Evolutionary conservation across 1,140 invertebrate species (phyloP).

Genomic region (Drosophila asahinai): DNA sequence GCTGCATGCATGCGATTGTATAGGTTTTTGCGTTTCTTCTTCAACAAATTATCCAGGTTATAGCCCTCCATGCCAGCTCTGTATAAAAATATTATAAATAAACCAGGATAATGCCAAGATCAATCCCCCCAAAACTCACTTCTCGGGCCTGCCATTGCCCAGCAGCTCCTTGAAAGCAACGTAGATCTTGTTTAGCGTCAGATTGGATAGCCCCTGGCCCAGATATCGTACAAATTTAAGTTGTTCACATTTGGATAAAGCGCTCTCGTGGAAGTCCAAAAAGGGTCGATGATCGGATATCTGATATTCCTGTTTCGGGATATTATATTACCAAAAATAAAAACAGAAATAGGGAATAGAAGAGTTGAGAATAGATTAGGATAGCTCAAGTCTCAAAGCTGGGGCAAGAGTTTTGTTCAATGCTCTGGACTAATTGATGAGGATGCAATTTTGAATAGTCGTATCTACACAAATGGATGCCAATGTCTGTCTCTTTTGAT

Average conservation of each 20-base stretch:
- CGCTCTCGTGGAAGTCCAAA: slow-evolving; percentile 85
- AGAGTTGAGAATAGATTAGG: slow-evolving; percentile 18
- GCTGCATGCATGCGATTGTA: slow-evolving; percentile 81
- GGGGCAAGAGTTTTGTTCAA: slow-evolving; percentile 78
- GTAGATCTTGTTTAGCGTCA: slow-evolving; percentile 84
- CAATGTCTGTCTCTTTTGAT: slow-evolving; percentile 55
- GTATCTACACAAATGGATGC: slow-evolving; percentile 41
- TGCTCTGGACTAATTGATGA: slow-evolving; percentile 49
- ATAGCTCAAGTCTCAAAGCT: not conserved
- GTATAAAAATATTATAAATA: not conserved
- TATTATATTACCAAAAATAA: not conserved
- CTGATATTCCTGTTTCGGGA: slow-evolving; percentile 80
- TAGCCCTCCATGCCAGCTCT: slow-evolving; percentile 69
- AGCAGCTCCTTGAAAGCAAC: slow-evolving; percentile 80
- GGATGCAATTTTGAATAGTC: slow-evolving; percentile 62
- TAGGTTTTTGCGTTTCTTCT: slow-evolving; percentile 82
- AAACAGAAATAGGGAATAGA: slow-evolving; percentile 16
- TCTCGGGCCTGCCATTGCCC: slow-evolving; percentile 70
- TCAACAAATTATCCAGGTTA: slow-evolving; percentile 75
- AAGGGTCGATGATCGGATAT: slow-evolving; percentile 85
- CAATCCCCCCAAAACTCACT: slow-evolving; percentile 51
- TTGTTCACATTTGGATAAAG: slow-evolving; percentile 85
- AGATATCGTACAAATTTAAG: slow-evolving; percentile 85
- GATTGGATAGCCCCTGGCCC: slow-evolving; percentile 85
- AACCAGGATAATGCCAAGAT: not conserved